Evolutionary conservation across 2,113 vertebrate species (phyloP), one percentile per base, ranked within the genome.

Genomic region (Salvelinus fontinalis): DNA sequence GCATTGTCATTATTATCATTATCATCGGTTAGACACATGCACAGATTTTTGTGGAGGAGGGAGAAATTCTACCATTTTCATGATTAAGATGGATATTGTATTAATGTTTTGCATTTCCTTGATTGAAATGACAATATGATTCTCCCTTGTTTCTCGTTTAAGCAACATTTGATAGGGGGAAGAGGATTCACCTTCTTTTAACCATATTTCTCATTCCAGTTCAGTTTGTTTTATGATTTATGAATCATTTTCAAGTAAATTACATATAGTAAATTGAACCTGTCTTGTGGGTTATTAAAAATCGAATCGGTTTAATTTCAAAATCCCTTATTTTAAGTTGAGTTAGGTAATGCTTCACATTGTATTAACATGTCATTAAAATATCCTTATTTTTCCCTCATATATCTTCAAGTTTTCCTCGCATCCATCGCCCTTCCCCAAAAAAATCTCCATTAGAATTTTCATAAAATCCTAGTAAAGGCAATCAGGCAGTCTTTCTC

Each of bases 401-500:
- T 89, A 84, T 81, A 93, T 92, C 84, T 31, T 90, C 87, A 88
- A 92, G 84, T 88, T 92, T 79, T 91, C 60, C 82, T 80, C 91
- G 82, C 87, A 92, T 91, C 89, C 86, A 85, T 90, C 86, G 84
- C 93, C 86, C 80, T 90, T 87, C 82, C 29, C 1, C 64, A 22
- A 71, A 76, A 86, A 86, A 83, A 92, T 74, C 86, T 90, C 84
- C 91, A 95, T 96, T 96, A 94, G 91, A 95, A 96, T 97, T 95
- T 96, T 97, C 95, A 93, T 97, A 95, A 95, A 96, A 95, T 89
- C 70, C 90, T 93, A 95, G 94, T 96, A 96, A 97, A 94, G 93
- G 95, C 95, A 97, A 96, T 97, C 95, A 96, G 94, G 90, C 94
- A 91, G 91, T 93, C 94, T 94, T 97, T 96, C 95, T 95, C 95